Evolutionary conservation across 2,888 invertebrate genomes (phyloP).

Genomic region (Harpalus rufipes): DNA sequence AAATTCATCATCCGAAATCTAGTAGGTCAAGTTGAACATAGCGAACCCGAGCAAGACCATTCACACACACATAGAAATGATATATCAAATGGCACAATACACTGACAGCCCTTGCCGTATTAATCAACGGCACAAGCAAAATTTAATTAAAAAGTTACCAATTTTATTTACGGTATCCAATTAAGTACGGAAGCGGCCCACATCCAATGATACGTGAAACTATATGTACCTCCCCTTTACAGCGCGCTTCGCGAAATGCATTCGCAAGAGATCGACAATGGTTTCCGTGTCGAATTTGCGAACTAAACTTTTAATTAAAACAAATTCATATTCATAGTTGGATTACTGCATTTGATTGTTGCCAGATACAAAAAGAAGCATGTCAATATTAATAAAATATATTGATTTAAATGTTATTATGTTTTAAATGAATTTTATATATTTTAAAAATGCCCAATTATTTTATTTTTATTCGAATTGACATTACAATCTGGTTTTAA

Average conservation of each 20-base stretch:
- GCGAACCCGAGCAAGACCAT: conserved; percentile 27
- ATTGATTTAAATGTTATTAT: neutral
- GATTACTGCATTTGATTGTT: neutral
- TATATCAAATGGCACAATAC: conserved; percentile 64
- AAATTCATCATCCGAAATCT: conserved; percentile 23
- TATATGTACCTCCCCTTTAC: conserved; percentile 29
- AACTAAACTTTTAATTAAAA: conserved; percentile 59
- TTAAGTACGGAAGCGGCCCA: conserved; percentile 59
- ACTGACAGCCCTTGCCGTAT: conserved; percentile 62
- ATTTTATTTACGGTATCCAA: conserved; percentile 66
- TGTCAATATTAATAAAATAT: neutral
- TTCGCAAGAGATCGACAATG: conserved; percentile 19
- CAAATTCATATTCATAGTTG: conserved; percentile 26
- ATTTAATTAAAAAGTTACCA: conserved; percentile 66
- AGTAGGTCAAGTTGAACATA: conserved; percentile 45
- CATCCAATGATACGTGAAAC: conserved; percentile 63
- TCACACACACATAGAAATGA: conserved; percentile 50
- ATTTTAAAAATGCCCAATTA: too few relatives aligned
- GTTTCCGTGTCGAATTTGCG: conserved; percentile 32
- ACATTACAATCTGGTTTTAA: too few relatives aligned
- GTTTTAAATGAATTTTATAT: neutral
- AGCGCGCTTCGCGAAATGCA: neutral
- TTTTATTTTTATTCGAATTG: too few relatives aligned
- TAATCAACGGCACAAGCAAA: conserved; percentile 67
- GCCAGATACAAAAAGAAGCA: neutral